Evolutionary conservation across 2,888 invertebrate genomes (phyloP), one percentile per base, ranked within the genome.

Genomic region (Stegana nigrithorax): DNA sequence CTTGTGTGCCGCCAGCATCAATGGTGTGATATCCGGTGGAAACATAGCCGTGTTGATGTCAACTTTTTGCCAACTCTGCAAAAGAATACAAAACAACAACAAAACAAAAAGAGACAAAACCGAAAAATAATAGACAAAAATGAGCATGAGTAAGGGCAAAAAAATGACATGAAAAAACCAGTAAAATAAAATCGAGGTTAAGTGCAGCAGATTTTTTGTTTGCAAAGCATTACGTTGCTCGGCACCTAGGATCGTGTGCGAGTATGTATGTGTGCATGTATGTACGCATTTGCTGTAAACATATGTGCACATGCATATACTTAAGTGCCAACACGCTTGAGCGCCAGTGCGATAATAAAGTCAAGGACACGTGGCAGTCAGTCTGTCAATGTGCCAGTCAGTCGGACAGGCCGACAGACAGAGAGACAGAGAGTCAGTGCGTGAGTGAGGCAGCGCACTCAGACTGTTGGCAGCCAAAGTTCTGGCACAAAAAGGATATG

Each of bases 1-100:
- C 81, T 93, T 90, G 82, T 97, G 97, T 25, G 97, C 96, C 0
- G 97, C 97, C 71, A 97, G 87, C 80, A 96, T 93, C 64, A 98
- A 87, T 0, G 97, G 97, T 0, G 97, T 97, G 72, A 97, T 92
- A 85, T 98, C 97, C 0, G 95, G 93, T 0, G 97, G 93, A 86
- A 97, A 96, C 84, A 92, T 91, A 1, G 94, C 93, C 5, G 91
- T 92, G 71, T 91, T 92, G 17, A 91, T 88, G 81, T 95, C 93
- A 44, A 94, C 92, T 83, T 90, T 93, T 84, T 95, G 93, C 95
- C 95, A 95, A 81, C 94, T 95, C 92, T 95, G 86, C 12, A 72
- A 63, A 47, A n/a, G n/a, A n/a, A n/a, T n/a, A n/a, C n/a, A n/a
- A n/a, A n/a, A n/a, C n/a, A n/a, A n/a, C n/a, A n/a, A n/a, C n/a